phyloP scores from a whole-genome alignment of 1,140 invertebrate species.

The Eumaeus atala region DNA sequence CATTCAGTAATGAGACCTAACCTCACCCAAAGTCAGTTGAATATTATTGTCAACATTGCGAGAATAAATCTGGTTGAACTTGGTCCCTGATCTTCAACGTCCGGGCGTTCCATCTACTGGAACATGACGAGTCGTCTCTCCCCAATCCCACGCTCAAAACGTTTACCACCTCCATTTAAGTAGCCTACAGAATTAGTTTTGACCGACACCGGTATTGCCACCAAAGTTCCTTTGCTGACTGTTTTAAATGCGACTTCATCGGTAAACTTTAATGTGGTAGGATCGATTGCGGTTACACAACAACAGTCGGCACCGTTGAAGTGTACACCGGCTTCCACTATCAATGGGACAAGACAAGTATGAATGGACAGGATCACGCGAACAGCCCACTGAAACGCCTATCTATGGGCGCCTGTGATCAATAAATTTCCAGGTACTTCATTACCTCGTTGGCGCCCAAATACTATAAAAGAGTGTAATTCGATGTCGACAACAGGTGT shows the following conservation, averaged over 20 bases:
- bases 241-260: constrained; percentile 60
- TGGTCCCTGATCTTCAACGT: constrained; percentile 96
- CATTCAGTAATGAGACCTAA: too few species aligned
- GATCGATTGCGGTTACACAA: constrained; percentile 44
- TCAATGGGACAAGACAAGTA: constrained; percentile 88
- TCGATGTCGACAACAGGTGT: too few species aligned
- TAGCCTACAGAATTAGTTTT: constrained; percentile 74
- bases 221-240: constrained; percentile 61
- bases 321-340: constrained; percentile 89
- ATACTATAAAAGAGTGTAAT: too few species aligned
- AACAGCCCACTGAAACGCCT: constrained; percentile 71
- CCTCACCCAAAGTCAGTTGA: too few species aligned
- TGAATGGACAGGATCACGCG: constrained; percentile 76
- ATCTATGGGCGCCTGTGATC: too few species aligned
- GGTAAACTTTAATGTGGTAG: constrained; percentile 60
- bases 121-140: constrained; percentile 78
- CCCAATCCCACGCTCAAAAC: constrained; percentile 72
- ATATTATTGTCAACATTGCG: too few species aligned
- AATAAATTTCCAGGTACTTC: too few species aligned
- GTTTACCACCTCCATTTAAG: constrained; percentile 70
- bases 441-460: too few species aligned
- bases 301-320: constrained; percentile 38
- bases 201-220: constrained; percentile 48
- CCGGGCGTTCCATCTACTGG: constrained; percentile 91
- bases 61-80: constrained; percentile 96